phyloP scores from a whole-genome alignment of 30 jellyfish, hydroid and myxozoan genomes.

The Aurelia coerulea region DNA sequence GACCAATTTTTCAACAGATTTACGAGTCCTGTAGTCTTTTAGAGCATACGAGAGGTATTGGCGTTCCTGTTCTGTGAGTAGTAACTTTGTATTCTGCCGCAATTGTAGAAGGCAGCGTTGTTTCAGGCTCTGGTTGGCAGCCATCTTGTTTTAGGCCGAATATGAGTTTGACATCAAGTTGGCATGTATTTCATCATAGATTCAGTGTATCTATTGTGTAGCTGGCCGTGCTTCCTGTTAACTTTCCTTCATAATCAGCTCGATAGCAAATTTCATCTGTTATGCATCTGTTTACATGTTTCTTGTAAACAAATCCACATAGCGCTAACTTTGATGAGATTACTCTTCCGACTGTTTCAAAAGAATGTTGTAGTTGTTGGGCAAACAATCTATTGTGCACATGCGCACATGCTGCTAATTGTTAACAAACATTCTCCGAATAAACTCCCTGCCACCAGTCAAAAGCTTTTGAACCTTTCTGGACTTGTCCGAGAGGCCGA shows the following conservation, averaged over 20 bases:
- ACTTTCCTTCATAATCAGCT: no score
- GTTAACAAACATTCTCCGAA: no score
- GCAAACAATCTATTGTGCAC: background rate
- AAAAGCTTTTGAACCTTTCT: no score
- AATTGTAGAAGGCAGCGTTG: constrained; percentile 7
- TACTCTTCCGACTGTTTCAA: background rate
- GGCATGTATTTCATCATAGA: background rate
- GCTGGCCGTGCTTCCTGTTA: no score
- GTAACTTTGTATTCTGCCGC: constrained; percentile 34
- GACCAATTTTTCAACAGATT: constrained; percentile 59
- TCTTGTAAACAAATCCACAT: no score
- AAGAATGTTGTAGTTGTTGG: constrained; percentile 14
- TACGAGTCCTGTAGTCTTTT: constrained; percentile 52
- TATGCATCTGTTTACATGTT: no score
- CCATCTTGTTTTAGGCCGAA: constrained; percentile 5
- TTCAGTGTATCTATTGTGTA: no score
- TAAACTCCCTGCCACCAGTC: no score
- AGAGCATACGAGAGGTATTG: constrained; percentile 46
- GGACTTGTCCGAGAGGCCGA: no score
- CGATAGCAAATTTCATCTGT: no score
- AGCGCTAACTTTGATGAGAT: background rate
- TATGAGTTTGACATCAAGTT: background rate
- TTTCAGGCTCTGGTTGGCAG: constrained; percentile 3
- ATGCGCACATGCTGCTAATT: background rate
- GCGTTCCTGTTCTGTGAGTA: constrained; percentile 61